Base-by-base conservation (phyloP, 2,888 invertebrate genomes). In the Cerceris ruficornis region DNA sequence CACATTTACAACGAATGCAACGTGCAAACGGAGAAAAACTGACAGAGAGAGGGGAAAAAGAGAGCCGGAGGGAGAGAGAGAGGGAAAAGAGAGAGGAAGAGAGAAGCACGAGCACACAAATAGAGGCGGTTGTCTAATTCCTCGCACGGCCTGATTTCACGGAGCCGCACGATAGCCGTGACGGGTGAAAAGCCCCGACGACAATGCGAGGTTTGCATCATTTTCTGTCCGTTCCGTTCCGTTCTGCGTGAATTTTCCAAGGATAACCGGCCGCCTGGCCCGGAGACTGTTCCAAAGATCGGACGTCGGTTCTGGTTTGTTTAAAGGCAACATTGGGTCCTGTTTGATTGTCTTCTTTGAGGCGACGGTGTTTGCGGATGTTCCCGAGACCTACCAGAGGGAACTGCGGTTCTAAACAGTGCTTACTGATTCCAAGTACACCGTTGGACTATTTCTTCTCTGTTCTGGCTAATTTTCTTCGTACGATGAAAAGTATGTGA, bases 101-200 rank as follows among this genome's bases (percentile, higher is more conserved):
- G 50, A 65, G 55, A 49, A 55, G 59, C 50, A 46, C 28, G 39
- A 7, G 39, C 28, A 7, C 17, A 7, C 39, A 42, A 42, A 59
- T 17, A 57, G 41, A 65, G 60, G 77, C 54, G 65, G 72, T 72
- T 72, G 68, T 75, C 75, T 76, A 81, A 82, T 80, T 76, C 69
- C 74, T 82, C 77, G 75, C 75, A 73, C 79, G 80, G 79, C 80
- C 80, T 80, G 77, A 81, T 81, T 85, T 80, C 82, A 74, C 69
- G 46, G 41, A 8, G 46, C 43, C 17, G 13, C n/a, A 15, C 62
- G 67, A 70, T 66, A 75, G 70, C 57, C 55, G 15, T 70, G 70
- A 71, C 71, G 61, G 46, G 50, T 71, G 75, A 71, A 70, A 71
- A 75, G 57, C 66, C 15, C 15, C n/a, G 52, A 11, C 66, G 71